phyloP scores from a whole-genome alignment of 2,113 vertebrate genomes.

The Taurulus bubalis region DNA sequence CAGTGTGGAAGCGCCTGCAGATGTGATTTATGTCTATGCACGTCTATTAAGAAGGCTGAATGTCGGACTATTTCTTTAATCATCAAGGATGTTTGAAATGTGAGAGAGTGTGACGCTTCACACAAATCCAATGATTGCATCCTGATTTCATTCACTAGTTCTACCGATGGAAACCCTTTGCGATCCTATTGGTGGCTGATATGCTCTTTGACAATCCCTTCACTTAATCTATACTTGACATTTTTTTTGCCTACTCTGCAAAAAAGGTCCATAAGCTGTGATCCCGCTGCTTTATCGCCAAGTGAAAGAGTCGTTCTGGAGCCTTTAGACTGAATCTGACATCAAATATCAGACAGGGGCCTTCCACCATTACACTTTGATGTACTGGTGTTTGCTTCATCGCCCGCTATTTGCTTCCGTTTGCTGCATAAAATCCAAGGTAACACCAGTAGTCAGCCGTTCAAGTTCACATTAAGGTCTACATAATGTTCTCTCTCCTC shows the following conservation, averaged over 20 bases:
- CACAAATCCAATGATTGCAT: not conserved
- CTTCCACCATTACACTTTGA: slow-evolving; percentile 29
- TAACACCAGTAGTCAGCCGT: not conserved
- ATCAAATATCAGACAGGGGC: slow-evolving; percentile 8
- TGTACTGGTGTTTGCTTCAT: not conserved
- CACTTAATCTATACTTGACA: not conserved
- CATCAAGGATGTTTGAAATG: not conserved
- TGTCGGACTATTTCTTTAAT: not conserved
- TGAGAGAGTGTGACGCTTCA: not conserved
- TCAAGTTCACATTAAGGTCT: not conserved
- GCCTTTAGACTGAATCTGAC: slow-evolving; percentile 11
- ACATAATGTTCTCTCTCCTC: not conserved
- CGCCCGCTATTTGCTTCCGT: slow-evolving; percentile 4
- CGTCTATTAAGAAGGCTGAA: too few species aligned
- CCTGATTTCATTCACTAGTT: not conserved
- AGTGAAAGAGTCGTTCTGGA: slow-evolving; percentile 13
- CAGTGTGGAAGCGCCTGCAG: not conserved
- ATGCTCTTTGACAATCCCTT: slow-evolving; percentile 6
- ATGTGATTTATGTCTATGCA: not conserved
- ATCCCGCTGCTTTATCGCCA: slow-evolving; percentile 1
- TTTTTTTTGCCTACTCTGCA: not conserved
- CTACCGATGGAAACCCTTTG: not conserved
- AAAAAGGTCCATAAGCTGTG: not conserved
- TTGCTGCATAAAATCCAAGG: slow-evolving; percentile 13
- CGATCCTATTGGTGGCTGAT: rapidly evolving